Base-by-base conservation (phyloP, 1,140 invertebrate genomes). In the Phocides pigmalion region DNA sequence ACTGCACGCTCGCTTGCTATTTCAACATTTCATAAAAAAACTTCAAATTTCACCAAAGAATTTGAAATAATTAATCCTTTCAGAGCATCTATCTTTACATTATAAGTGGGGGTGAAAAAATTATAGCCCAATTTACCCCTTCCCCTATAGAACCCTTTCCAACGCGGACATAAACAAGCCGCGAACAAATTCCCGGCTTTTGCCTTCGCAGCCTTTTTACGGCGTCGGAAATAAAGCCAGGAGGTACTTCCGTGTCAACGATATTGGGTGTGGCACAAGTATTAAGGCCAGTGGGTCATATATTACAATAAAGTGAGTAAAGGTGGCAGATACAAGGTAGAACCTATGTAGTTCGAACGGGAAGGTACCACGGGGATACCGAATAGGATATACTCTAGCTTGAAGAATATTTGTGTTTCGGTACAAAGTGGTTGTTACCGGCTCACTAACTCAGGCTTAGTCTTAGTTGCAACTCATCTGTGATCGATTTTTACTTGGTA, bases 211-310 rank as follows among this genome's bases (percentile, higher is more conserved):
- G 66, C 62, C 56, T 77, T 75, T 76, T 75, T 72, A 78, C 65
- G 61, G 75, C 64, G 59, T 65, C 74, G 75, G 72, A 75, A 76
- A 75, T 70, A 74, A 70, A 77, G 69, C 69, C 63, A 70, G 53
- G 62, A 64, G 66, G 66, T 54, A 54, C 54, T 76, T 74, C 64
- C 64, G 42, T 58, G 59, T 53, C 64, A 49, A 67, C 64, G 56
- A 56, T 63, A 63, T 70, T 28, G 64, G 4, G 12, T 51, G 35
- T 70, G 68, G 68, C 67, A 12, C 56, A 71, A 70, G 53, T 65
- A 25, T 39, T 22, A 35, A 54, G 51, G 20, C 6, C 51, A 49
- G 25, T 28, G 25, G 25, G 25, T 28, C 25, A 28, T 8, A 28
- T 28, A 28, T 28, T 28, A 4, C 5, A 28, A 28, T 28, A n/a